These are phyloP conservation scores for Idaea aversata DNA, from an alignment of 2,888 invertebrate species.

Conservation along the genomic window DNA sequence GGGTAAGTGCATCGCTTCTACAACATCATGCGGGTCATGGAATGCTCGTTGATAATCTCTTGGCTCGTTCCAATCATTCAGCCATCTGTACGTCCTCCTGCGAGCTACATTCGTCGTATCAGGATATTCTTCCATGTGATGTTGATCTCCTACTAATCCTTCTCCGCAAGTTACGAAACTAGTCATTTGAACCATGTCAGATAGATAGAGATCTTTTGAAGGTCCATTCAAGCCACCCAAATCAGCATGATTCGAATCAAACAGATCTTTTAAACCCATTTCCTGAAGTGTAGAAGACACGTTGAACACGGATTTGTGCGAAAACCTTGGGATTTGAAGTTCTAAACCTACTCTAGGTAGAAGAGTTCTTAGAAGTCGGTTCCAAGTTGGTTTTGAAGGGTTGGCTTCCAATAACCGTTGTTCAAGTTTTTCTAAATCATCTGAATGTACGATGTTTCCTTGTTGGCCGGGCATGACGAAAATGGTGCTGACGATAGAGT, in stretches of 20 bases:
- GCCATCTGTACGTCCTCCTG: slow-evolving; percentile 71
- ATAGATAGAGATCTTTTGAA: slow-evolving; percentile 89
- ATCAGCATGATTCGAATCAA: slow-evolving; percentile 88
- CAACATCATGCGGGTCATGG: slow-evolving; percentile 82
- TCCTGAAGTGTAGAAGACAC: slow-evolving; percentile 87
- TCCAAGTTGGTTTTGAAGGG: slow-evolving; percentile 86
- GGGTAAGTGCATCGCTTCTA: slow-evolving; percentile 81
- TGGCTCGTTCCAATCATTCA: slow-evolving; percentile 74
- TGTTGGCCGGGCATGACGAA: slow-evolving; percentile 93
- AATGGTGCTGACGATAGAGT: slow-evolving; percentile 87
- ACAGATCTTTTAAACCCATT: slow-evolving; percentile 91
- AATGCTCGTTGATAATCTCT: slow-evolving; percentile 85
- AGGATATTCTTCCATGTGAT: slow-evolving; percentile 91
- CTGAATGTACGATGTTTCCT: slow-evolving; percentile 88
- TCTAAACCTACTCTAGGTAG: slow-evolving; percentile 89
- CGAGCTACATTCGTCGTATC: slow-evolving; percentile 77
- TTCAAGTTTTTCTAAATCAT: slow-evolving; percentile 88
- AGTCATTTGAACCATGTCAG: slow-evolving; percentile 91
- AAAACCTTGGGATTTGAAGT: slow-evolving; percentile 91
- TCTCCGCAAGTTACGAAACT: slow-evolving; percentile 92
- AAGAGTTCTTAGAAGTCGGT: slow-evolving; percentile 85
- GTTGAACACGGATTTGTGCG: slow-evolving; percentile 90
- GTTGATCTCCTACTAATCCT: slow-evolving; percentile 84
- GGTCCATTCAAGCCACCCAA: slow-evolving; percentile 90
- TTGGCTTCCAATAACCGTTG: slow-evolving; percentile 84